Evolutionary conservation across 2,797 vertebrate species (phyloP), one percentile per base, ranked within the genome.

Genomic region (Tamandua tetradactyla): DNA sequence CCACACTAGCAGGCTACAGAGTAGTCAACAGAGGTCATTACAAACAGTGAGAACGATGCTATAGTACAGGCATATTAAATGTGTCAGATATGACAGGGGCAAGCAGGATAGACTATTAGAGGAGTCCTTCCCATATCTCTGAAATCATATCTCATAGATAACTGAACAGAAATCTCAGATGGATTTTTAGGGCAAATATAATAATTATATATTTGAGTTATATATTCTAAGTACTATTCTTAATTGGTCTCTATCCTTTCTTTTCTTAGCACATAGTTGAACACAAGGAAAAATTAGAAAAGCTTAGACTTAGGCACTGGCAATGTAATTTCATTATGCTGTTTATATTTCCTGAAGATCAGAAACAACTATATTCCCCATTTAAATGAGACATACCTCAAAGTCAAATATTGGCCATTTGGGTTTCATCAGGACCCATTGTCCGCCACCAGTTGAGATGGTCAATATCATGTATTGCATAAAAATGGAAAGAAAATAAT

Each of bases 291-390:
- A 85, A 66, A 25, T 69, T 12, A 81, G 40, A 62, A 82, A 7
- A 68, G 3, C 25, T 66, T 62, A 79, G 30, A 81, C 69, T 80
- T 81, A 55, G 49, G n/a, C 84, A 89, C 55, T 40, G 80, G 32
- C 44, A 13, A 40, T 44, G 57, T 82, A 62, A 88, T 82, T 96
- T 93, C 30, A 82, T 78, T 64, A 84, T 75, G 42, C 62, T 57
- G 3, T 74, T 91, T 52, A 69, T 93, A 86, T 75, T 87, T 2
- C 64, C 72, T 85, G 5, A 59, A 86, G 69, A 94, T 66, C 7
- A 85, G 47, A 97, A 84, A 81, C 72, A 95, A 92, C n/a, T 55
- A 55, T 55, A 72, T 82, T 78, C 64, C 79, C 91, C 72, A 78
- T 85, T 75, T 88, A 94, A 93, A 83, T 25, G 25, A 92, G 59